Base-by-base conservation (phyloP, 2,888 invertebrate genomes). In the Lycia hirtaria region DNA sequence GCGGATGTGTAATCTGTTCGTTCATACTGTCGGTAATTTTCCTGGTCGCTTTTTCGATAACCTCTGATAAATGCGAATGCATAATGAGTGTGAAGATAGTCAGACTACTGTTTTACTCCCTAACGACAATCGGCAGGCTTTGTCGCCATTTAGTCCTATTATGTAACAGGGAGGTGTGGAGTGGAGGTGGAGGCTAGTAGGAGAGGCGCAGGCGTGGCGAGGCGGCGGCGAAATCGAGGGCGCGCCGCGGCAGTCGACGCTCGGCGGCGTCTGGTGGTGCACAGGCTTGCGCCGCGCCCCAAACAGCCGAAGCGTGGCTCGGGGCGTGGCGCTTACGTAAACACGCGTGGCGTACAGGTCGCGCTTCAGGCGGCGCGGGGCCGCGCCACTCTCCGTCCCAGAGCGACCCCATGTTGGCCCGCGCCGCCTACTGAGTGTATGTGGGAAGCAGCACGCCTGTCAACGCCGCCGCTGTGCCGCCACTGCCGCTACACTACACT, bases 291-390 rank as follows among this genome's bases (percentile, higher is more conserved):
- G 89, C 88, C 90, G 89, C 91, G 90, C 91, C 87, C 89, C 90
- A 85, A 78, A 86, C 83, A 84, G 89, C 85, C 81, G 78, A 73
- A 87, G 87, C 86, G 89, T 88, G 91, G 90, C 91, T 87, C 90
- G 91, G 92, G 92, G 92, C 91, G 92, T 92, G 92, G 91, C 92
- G 92, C 90, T 91, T 91, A 92, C 90, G 88, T 91, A 90, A 91
- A 92, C 91, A 92, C 87, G 90, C 88, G 88, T 84, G 84, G 76
- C 76, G 65, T 74, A 72, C 71, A 73, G 75, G 72, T 77, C 76
- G 76, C 73, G 80, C 75, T 76, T 74, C 80, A 75, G 84, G 86
- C 84, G 87, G 85, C 85, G 85, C 85, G 85, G 82, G 68, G 83
- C 88, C 85, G 84, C 84, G 80, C 81, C 83, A 85, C 81, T 82